Evolutionary conservation across 92 coral and sea anemone genomes (phyloP).

Genomic region (Zoanthus gigantus): DNA sequence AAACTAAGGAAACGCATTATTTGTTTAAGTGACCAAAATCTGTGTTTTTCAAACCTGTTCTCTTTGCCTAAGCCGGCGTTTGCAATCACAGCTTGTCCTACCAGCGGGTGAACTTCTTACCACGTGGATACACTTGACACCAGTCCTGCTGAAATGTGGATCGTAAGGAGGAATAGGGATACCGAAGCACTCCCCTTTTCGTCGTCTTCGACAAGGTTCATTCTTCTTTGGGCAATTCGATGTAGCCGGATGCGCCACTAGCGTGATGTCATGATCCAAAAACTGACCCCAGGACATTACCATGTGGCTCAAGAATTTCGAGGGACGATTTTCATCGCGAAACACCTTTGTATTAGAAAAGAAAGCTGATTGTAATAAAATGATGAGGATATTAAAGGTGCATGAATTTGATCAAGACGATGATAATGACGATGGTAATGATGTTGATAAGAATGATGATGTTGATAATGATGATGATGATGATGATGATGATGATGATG

Average conservation of each 20-base stretch:
- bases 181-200: slow-evolving; percentile 14
- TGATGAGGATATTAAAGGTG: too few relatives aligned
- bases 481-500: too few relatives aligned
- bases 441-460: too few relatives aligned
- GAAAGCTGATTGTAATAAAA: background rate
- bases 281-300: slow-evolving; percentile 19
- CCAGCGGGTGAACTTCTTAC: slow-evolving; percentile 20
- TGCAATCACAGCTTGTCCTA: background rate
- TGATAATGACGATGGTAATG: too few relatives aligned
- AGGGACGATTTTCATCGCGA: background rate
- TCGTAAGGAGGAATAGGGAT: background rate
- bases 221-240: background rate
- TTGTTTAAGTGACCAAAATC: background rate
- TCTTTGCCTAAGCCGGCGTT: background rate
- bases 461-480: too few relatives aligned
- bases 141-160: background rate
- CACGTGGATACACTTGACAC: slow-evolving; percentile 16
- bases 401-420: too few relatives aligned
- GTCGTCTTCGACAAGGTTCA: background rate
- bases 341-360: background rate
- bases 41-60: slow-evolving; percentile 4
- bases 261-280: slow-evolving; percentile 13
- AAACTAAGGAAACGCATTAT: background rate
- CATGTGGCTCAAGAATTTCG: background rate
- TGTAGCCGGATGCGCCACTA: background rate